Conservation (phyloP, 2,113 vertebrate species). For the Ploceus nigricollis region DNA sequence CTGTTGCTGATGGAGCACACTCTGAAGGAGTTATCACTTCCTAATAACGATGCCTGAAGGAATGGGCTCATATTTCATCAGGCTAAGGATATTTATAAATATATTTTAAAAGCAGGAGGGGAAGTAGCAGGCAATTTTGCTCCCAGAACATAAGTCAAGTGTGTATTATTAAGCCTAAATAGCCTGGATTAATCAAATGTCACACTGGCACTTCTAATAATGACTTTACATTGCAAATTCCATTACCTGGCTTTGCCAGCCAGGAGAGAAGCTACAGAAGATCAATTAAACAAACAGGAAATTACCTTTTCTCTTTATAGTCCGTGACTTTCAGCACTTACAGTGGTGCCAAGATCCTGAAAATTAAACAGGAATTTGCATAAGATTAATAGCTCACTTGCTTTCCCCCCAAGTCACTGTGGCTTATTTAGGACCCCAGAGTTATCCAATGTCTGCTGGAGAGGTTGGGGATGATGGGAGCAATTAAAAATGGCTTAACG, state of each 20-base stretch:
- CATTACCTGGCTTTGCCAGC: conserved; percentile 48
- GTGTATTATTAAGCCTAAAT: conserved; percentile 58
- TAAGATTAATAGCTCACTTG: conserved; percentile 28
- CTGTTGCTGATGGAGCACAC: background rate
- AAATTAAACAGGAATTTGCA: conserved; percentile 49
- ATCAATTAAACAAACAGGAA: conserved; percentile 70
- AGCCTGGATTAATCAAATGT: conserved; percentile 68
- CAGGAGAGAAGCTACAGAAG: conserved; percentile 55
- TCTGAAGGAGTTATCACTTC: background rate
- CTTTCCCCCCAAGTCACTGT: background rate
- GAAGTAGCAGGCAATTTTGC: conserved; percentile 26
- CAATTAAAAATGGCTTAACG: conserved; percentile 68
- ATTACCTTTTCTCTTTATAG: conserved; percentile 44
- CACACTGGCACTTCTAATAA: conserved; percentile 63
- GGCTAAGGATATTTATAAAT: background rate
- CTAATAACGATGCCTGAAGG: background rate
- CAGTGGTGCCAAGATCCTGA: background rate
- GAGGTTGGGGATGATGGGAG: conserved; percentile 35
- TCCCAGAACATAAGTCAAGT: conserved; percentile 42
- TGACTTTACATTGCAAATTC: conserved; percentile 48
- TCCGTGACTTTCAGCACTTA: conserved; percentile 26
- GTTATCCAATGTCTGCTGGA: conserved; percentile 38
- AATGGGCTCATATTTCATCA: background rate
- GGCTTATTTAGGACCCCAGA: conserved; percentile 32
- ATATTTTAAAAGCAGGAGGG: background rate